Evolutionary conservation across 2,888 invertebrate genomes (phyloP).

Genomic region (Pecten maximus): DNA sequence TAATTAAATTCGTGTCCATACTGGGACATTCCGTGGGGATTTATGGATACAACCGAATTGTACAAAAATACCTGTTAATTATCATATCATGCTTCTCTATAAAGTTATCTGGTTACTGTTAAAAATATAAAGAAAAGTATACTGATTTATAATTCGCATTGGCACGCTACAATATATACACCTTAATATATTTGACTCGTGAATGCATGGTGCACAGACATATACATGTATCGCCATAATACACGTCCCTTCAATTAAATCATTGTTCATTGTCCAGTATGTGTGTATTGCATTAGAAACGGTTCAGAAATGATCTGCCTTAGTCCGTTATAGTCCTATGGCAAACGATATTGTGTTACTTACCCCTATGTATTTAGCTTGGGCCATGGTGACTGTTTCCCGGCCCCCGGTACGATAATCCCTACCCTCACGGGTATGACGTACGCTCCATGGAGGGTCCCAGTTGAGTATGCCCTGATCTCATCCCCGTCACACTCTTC

Average conservation of each 20-base stretch:
- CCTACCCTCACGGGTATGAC: background rate
- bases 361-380: background rate
- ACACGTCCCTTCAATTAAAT: background rate
- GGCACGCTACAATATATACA: no score
- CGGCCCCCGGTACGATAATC: background rate
- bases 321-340: background rate
- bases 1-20: no score
- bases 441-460: background rate
- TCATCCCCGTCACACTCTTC: background rate
- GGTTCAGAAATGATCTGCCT: background rate
- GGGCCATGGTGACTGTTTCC: background rate
- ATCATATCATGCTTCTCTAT: no score
- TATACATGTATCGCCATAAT: background rate
- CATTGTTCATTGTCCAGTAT: background rate
- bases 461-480: background rate
- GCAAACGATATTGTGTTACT: background rate
- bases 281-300: background rate
- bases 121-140: no score
- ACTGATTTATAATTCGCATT: no score
- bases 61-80: no score
- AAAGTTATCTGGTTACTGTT: no score
- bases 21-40: no score
- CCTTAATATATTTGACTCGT: no score
- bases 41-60: no score
- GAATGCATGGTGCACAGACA: background rate